Percentiles rank a stretch among this genome's conserved stretches.
These are phyloP conservation scores for Caenorhabditis sp. DNA, from an alignment of 2,888 invertebrate genomes.

Conservation along the genomic window DNA sequence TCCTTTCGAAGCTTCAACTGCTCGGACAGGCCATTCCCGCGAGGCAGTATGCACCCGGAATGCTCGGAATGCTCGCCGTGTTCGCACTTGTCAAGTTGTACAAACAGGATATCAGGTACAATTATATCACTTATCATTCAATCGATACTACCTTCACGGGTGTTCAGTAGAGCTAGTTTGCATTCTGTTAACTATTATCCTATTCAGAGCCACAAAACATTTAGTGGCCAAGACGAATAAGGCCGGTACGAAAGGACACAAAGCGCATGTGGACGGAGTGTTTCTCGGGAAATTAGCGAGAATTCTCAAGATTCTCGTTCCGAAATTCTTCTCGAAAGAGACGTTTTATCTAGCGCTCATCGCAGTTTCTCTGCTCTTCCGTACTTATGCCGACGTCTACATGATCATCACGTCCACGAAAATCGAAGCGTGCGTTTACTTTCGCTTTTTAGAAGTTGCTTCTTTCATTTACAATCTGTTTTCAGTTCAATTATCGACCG, in stretches of 20 bases:
- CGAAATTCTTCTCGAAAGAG: slow-evolving; percentile 70
- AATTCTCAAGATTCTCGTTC: slow-evolving; percentile 73
- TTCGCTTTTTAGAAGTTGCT: not conserved
- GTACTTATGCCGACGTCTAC: slow-evolving; percentile 97
- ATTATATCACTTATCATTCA: not conserved
- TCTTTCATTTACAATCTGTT: slow-evolving; percentile 59
- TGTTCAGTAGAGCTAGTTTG: not conserved
- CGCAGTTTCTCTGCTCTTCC: slow-evolving; percentile 87
- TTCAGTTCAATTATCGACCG: slow-evolving; percentile 92
- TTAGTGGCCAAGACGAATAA: slow-evolving; percentile 39
- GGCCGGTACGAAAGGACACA: slow-evolving; percentile 35
- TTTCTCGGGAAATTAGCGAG: slow-evolving; percentile 68
- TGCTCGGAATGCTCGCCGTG: slow-evolving; percentile 63
- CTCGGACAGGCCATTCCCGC: slow-evolving; percentile 47
- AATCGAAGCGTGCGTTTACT: slow-evolving; percentile 86
- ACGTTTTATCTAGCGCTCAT: slow-evolving; percentile 79
- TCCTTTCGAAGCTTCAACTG: slow-evolving; percentile 62
- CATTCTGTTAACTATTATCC: not conserved
- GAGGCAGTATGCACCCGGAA: slow-evolving; percentile 65
- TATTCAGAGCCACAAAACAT: slow-evolving; percentile 46
- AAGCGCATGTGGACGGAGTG: slow-evolving; percentile 65
- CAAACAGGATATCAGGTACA: slow-evolving; percentile 53
- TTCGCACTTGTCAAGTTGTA: slow-evolving; percentile 62
- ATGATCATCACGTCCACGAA: slow-evolving; percentile 94
- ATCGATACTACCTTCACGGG: not conserved